Evolutionary conservation across 2,888 invertebrate genomes (phyloP), one percentile per base, ranked within the genome.

Genomic region (Pristionchus maxplancki): DNA sequence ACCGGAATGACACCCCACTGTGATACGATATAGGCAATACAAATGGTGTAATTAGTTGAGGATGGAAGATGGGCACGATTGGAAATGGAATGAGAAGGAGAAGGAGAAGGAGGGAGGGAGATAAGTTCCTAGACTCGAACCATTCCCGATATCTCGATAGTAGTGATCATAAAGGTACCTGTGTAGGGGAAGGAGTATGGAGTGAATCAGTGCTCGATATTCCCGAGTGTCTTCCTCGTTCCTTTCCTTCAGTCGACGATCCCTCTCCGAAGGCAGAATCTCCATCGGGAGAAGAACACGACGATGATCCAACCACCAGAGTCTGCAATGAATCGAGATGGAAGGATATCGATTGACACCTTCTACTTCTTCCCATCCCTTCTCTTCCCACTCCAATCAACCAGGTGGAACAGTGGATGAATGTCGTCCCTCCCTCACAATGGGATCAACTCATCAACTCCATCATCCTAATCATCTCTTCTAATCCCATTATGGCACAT

Each of bases 241-340:
- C 74, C 53, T 87, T 74, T n/a, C 85, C 85, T 48, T 87, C 87
- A 37, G 74, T 74, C 3, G 74, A 74, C 17, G 87, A 87, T 53
- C 87, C 87, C 34, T 99, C 99, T 94, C 98, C 98, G 95, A 98
- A 99, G 28, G 98, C 99, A 20, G 98, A 98, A 95, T 99, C 99
- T 95, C 98, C 98, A 95, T 98, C 98, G 0, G 98, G 98, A 88
- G 97, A 97, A 94, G 98, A 98, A 90, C 94, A 94, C n/a, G 91
- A 90, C 9, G 92, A n/a, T n/a, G n/a, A 92, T 97, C 97, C 89
- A 37, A 81, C 81, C 50, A 84, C 62, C 1, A 62, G 31, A 24
- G 83, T 84, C 83, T 84, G 83, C 28, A 84, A 84, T 58, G 20
- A 11, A 9, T n/a, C n/a, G n/a, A n/a, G n/a, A n/a, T n/a, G n/a